phyloP scores from a whole-genome alignment of 2,797 vertebrate species.

The Microctenopoma stevenorrisi region DNA sequence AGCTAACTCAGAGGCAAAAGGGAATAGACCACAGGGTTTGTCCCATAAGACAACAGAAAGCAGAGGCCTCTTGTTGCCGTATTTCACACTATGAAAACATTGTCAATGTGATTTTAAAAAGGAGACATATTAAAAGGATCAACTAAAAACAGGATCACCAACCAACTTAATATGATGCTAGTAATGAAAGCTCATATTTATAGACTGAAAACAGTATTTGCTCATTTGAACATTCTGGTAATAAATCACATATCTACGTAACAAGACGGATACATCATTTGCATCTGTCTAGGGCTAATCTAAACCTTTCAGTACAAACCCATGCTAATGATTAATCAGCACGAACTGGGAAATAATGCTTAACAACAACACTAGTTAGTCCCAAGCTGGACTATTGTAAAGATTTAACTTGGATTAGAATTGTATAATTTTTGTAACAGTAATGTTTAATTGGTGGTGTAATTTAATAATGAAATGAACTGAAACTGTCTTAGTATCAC shows the following conservation, averaged over 20 bases:
- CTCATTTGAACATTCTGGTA: constrained; percentile 14
- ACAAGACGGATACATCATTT: constrained; percentile 19
- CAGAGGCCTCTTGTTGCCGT: not conserved
- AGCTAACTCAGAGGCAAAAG: not conserved
- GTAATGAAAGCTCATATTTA: not conserved
- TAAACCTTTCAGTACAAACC: constrained; percentile 15
- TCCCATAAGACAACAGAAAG: not conserved
- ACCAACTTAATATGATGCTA: not conserved
- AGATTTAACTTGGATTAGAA: not conserved
- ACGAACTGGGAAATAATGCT: constrained; percentile 5
- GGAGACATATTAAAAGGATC: constrained; percentile 1
- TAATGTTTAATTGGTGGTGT: not conserved
- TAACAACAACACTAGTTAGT: constrained; percentile 7
- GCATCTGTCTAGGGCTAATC: constrained; percentile 8
- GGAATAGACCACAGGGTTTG: not conserved
- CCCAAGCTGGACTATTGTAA: not conserved
- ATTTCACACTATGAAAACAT: not conserved
- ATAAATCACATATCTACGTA: constrained; percentile 8
- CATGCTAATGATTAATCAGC: constrained; percentile 16
- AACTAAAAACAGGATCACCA: constrained; percentile 1
- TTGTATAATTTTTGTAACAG: not conserved
- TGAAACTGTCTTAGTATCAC: not conserved
- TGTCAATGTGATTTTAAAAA: constrained; percentile 1
- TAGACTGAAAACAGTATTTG: not conserved
- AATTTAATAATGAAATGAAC: not conserved